Evolutionary conservation across 2,888 invertebrate genomes (phyloP).

Genomic region (Melikaiella ostensackeni): DNA sequence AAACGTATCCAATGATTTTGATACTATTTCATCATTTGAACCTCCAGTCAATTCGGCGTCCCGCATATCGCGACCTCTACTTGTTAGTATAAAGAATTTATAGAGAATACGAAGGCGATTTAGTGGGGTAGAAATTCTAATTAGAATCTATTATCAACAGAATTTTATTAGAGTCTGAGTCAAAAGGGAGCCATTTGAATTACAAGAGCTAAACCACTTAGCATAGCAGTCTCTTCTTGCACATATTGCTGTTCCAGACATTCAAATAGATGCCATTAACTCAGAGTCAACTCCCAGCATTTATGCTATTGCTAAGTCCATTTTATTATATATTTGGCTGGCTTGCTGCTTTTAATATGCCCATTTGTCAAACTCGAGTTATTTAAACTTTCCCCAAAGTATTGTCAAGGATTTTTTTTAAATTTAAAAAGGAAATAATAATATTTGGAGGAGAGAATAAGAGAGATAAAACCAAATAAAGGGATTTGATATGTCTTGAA

Average conservation of each 20-base stretch:
- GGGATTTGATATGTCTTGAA: background rate
- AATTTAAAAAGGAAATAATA: too few relatives aligned
- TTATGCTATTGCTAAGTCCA: conserved; percentile 5
- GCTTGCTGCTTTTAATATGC: background rate
- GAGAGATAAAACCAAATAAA: background rate
- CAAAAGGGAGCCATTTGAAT: background rate
- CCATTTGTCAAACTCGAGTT: too few relatives aligned
- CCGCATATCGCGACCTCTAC: too few relatives aligned
- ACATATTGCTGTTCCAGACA: conserved; percentile 15
- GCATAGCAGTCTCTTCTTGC: background rate
- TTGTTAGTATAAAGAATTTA: too few relatives aligned
- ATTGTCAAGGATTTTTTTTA: too few relatives aligned
- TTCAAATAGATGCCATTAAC: conserved; percentile 32
- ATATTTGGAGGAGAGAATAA: background rate
- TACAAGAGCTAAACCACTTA: conserved; percentile 14
- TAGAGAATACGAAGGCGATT: too few relatives aligned
- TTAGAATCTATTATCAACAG: background rate
- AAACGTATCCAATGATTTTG: too few relatives aligned
- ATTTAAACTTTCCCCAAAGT: too few relatives aligned
- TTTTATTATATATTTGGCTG: conserved; percentile 29
- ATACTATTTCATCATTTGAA: too few relatives aligned
- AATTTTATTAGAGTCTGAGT: conserved; percentile 3
- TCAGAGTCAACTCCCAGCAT: background rate
- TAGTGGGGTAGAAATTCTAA: background rate
- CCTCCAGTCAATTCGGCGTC: too few relatives aligned